phyloP scores from a whole-genome alignment of 2,113 vertebrate species.

The Lophura nycthemera region DNA sequence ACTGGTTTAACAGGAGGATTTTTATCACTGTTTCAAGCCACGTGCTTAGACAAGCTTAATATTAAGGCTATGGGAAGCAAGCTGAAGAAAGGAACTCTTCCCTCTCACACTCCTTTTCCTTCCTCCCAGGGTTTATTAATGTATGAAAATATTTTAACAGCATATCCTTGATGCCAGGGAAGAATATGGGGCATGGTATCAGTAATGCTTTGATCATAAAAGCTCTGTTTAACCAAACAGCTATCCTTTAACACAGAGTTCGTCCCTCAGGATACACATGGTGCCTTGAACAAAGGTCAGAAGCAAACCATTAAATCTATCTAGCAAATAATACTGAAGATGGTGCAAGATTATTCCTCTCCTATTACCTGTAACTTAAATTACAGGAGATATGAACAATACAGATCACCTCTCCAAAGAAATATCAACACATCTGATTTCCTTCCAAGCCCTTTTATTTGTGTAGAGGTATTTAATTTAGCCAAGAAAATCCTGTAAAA shows the following conservation, averaged over 20 bases:
- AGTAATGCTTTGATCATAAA: neutral
- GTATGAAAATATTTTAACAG: neutral
- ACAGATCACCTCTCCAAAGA: neutral
- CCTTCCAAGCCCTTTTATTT: neutral
- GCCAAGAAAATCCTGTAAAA: neutral
- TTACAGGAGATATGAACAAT: neutral
- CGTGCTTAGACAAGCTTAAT: neutral
- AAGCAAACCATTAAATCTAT: neutral
- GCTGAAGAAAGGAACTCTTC: neutral
- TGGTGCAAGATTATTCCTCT: neutral
- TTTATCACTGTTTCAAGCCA: neutral
- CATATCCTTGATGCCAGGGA: neutral
- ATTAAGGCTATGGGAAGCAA: neutral
- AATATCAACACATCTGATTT: neutral
- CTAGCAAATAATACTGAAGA: neutral
- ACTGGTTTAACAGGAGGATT: neutral
- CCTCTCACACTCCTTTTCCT: neutral
- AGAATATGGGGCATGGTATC: neutral
- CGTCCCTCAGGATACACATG: neutral
- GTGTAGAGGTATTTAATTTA: neutral
- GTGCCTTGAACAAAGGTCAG: constrained; percentile 5
- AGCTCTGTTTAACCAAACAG: neutral
- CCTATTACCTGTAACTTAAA: neutral
- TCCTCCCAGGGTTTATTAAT: neutral
- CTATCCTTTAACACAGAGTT: neutral